A percentile compares a stretch with the other conserved stretches of the same genome.
These are phyloP conservation scores for Probosciger aterrimus DNA, from an alignment of 2,113 vertebrate species.

Conservation along the genomic window DNA sequence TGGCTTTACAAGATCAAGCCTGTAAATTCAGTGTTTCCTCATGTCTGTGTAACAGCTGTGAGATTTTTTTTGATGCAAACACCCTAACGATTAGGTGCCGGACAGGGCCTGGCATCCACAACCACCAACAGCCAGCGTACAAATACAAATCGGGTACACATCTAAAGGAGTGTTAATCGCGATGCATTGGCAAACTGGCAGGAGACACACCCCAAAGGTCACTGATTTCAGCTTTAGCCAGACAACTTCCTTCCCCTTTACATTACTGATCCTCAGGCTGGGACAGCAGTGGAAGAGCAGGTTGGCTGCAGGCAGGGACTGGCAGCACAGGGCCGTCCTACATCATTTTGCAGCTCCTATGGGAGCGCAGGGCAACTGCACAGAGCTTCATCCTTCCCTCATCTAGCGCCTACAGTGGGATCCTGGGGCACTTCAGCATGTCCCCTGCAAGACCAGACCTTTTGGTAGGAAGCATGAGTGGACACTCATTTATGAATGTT, in stretches of 20 bases:
- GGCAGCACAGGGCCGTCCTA: neutral
- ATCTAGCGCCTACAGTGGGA: neutral
- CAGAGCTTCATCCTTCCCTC: neutral
- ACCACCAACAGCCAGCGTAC: neutral
- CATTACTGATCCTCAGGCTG: neutral
- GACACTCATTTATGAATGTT: neutral
- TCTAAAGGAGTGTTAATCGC: neutral
- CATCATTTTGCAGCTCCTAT: neutral
- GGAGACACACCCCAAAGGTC: neutral
- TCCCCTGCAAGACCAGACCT: neutral
- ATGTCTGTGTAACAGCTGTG: neutral
- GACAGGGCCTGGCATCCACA: neutral
- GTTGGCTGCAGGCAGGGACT: fast-evolving
- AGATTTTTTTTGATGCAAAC: neutral
- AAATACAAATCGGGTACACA: neutral
- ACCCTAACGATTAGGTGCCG: fast-evolving
- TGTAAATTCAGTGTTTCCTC: neutral
- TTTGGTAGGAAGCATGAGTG: neutral
- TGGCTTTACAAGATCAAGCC: neutral
- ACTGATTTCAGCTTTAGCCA: neutral
- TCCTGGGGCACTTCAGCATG: neutral
- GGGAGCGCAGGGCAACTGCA: neutral
- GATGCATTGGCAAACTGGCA: neutral
- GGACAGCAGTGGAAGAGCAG: neutral
- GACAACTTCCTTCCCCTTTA: neutral